Evolutionary conservation across 2,888 invertebrate species (phyloP).

Genomic region (Ectemnius lituratus): DNA sequence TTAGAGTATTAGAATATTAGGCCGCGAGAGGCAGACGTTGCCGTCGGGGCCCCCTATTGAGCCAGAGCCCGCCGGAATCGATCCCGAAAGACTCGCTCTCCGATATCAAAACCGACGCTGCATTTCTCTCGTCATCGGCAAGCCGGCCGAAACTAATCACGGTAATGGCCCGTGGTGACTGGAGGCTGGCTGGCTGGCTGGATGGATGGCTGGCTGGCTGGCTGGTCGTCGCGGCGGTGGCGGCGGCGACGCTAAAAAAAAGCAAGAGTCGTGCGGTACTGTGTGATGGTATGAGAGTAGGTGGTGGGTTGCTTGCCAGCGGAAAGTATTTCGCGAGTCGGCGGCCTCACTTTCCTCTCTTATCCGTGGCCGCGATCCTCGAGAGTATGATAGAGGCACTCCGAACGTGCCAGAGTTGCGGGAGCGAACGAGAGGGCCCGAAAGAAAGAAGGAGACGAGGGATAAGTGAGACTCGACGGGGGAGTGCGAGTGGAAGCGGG

Average conservation of each 20-base stretch:
- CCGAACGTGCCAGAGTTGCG: slow-evolving; percentile 1
- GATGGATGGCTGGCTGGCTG: neutral
- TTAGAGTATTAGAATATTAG: slow-evolving; percentile 10
- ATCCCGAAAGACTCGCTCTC: neutral
- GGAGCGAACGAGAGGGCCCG: slow-evolving; percentile 8
- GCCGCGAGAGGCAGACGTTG: neutral
- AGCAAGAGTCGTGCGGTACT: neutral
- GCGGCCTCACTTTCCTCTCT: slow-evolving; percentile 30
- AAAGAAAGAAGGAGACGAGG: slow-evolving; percentile 13
- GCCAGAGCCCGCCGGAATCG: neutral
- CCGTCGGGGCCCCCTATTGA: neutral
- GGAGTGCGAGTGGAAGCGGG: slow-evolving; percentile 31
- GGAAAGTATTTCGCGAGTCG: slow-evolving; percentile 27
- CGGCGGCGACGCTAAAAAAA: neutral
- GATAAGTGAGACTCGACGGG: slow-evolving; percentile 32
- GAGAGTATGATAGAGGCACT: slow-evolving; percentile 13
- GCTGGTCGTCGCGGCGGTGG: neutral
- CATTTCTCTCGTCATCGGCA: neutral
- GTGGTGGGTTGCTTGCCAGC: slow-evolving; percentile 28
- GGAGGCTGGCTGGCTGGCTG: neutral
- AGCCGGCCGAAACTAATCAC: slow-evolving; percentile 30
- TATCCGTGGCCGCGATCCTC: slow-evolving; percentile 23
- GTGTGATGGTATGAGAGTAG: neutral
- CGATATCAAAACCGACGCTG: neutral
- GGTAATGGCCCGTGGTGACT: slow-evolving; percentile 14